Percentiles rank a stretch among this genome's conserved stretches.
These are phyloP conservation scores for Campylomormyrus tamandua DNA, from an alignment of 2,113 vertebrate genomes.

Conservation along the genomic window DNA sequence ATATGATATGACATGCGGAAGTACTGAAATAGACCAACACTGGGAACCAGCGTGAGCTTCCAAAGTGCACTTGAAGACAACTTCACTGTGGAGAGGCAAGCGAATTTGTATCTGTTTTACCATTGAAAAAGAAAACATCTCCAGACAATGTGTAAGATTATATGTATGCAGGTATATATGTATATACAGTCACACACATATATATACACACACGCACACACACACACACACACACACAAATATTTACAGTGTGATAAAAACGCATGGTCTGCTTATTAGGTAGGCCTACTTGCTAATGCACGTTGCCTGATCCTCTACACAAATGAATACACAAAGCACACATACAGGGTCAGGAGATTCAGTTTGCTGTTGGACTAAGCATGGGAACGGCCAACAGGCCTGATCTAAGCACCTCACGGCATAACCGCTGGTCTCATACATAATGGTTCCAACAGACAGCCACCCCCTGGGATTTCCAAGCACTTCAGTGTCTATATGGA, in stretches of 20 bases:
- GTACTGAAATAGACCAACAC: not conserved
- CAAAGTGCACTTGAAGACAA: not conserved
- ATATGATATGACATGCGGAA: not conserved
- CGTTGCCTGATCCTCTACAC: not conserved
- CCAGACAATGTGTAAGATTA: not conserved
- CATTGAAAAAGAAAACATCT: not conserved
- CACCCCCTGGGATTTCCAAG: not conserved
- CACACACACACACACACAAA: not conserved
- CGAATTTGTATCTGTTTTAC: not conserved
- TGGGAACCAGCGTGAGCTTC: not conserved
- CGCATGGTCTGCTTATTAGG: not conserved
- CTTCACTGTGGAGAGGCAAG: not conserved
- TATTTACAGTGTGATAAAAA: too few relatives aligned
- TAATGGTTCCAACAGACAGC: not conserved
- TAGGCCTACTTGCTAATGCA: not conserved
- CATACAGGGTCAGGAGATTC: not conserved
- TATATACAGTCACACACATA: too few relatives aligned
- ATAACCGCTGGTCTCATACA: not conserved
- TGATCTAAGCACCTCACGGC: not conserved
- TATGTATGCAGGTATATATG: not conserved
- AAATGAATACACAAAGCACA: not conserved
- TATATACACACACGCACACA: rapidly evolving
- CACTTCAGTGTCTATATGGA: not conserved
- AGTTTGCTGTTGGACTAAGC: not conserved
- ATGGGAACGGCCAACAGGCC: not conserved